Percentiles rank a stretch among this genome's conserved stretches.
Conservation (phyloP, 1,140 invertebrate genomes). For the Drosophila virilis region DNA sequence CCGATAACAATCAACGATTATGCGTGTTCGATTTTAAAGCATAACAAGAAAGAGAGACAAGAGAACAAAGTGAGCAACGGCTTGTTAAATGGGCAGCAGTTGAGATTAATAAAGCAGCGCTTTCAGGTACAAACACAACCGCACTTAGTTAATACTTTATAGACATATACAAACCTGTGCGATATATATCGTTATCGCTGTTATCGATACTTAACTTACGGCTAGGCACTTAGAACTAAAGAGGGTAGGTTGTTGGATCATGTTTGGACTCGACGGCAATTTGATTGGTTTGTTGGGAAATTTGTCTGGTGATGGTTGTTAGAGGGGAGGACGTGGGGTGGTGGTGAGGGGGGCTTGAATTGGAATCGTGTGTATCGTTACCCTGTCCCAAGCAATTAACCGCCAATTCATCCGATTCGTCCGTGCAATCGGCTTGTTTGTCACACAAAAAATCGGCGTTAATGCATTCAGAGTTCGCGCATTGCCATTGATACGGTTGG, state of each 20-base stretch:
- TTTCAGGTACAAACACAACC: constrained; percentile 2
- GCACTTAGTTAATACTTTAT: constrained; percentile 10
- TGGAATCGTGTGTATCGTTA: constrained; percentile 43
- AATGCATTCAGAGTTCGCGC: constrained; percentile 84
- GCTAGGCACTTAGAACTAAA: constrained; percentile 2
- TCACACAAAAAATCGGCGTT: constrained; percentile 86
- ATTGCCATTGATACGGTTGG: constrained; percentile 81
- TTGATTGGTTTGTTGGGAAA: not conserved
- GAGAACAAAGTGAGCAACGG: constrained; percentile 50
- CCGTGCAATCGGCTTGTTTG: constrained; percentile 87
- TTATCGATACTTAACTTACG: constrained; percentile 13
- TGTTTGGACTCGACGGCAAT: not conserved
- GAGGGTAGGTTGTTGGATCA: not conserved
- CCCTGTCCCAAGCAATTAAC: constrained; percentile 47
- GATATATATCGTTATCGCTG: not conserved
- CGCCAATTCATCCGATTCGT: constrained; percentile 88
- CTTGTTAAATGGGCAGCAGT: constrained; percentile 16
- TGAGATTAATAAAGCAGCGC: constrained; percentile 1
- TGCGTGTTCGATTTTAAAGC: constrained; percentile 14
- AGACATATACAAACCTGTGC: constrained; percentile 15
- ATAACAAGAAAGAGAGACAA: constrained; percentile 58
- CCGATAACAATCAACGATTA: not conserved
- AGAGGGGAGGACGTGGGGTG: no score
- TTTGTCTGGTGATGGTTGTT: not conserved
- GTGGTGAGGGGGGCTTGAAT: not conserved